Evolutionary conservation across 2,113 vertebrate genomes (phyloP), one percentile per base, ranked within the genome.

Genomic region (Macaca mulatta): DNA sequence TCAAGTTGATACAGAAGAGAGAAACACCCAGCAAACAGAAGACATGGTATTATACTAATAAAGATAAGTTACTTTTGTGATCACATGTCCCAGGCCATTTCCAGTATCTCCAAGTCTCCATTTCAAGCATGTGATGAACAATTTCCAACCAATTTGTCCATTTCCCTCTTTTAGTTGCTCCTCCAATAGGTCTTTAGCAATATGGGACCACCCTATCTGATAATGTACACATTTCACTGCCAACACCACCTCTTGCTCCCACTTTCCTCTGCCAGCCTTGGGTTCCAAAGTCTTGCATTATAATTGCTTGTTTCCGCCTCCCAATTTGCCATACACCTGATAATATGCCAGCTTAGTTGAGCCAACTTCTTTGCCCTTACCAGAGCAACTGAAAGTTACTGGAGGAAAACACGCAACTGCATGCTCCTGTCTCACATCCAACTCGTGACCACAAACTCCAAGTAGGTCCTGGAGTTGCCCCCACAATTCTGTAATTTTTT

Each of bases 201-300:
- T 5, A 8, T 48, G 17, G 30, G 23, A 9, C 12, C 38, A 23
- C 12, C 13, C 2, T 6, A 40, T 43, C 23, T n/a, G 45, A 17
- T 74, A 4, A 43, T 0, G 2, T 40, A 30, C 45, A 27, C 20
- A 10, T 59, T 72, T 55, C 55, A 43, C 38, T 2, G 35, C 12
- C 32, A 2, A 22, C 20, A 9, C 23, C 5, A 8, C 18, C 13
- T 61, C 25, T 5, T 8, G 32, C 32, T 1, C 1, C 48, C 11
- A 11, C 20, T 81, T 52, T 86, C 55, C 20, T 77, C 40, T 50
- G 6, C 40, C 30, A 30, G 57, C 6, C 4, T 32, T 70, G 38
- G n/a, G 27, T 88, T 85, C 75, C 30, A 23, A 18, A 89, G 16
- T 18, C 59, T 25, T 3, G 14, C 2, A 8, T 14, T 22, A 6